Evolutionary conservation across 2,113 vertebrate species (phyloP).

Genomic region (Gymnorhina tibicen): DNA sequence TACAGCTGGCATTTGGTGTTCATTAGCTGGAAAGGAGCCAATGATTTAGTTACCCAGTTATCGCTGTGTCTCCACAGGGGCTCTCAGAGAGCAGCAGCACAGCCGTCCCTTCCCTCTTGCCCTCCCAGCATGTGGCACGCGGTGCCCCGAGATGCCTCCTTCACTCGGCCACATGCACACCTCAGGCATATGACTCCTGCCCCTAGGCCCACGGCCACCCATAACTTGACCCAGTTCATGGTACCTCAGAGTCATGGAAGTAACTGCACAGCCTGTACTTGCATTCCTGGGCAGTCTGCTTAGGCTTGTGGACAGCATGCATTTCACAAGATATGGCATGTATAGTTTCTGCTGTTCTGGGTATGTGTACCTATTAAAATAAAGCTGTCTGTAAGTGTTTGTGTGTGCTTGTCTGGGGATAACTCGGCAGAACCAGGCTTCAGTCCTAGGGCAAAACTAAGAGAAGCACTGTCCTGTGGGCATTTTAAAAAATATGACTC

Average conservation of each 20-base stretch:
- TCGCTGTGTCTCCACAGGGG: neutral
- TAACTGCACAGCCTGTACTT: neutral
- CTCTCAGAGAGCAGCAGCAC: neutral
- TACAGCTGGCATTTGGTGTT: neutral
- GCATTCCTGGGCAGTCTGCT: neutral
- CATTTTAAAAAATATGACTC: constrained; percentile 1
- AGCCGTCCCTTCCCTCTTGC: neutral
- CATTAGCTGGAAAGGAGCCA: neutral
- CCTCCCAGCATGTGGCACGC: neutral
- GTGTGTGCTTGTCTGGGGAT: neutral
- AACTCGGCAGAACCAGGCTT: neutral
- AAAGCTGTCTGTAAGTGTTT: neutral
- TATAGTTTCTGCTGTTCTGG: neutral
- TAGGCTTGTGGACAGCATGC: neutral
- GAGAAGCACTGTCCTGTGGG: neutral
- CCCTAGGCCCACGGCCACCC: neutral
- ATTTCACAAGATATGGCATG: neutral
- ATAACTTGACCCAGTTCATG: neutral
- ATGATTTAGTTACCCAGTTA: neutral
- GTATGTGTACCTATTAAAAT: neutral
- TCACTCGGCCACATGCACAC: accelerated
- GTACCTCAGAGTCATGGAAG: neutral
- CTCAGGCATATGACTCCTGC: accelerated
- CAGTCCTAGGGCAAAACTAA: neutral
- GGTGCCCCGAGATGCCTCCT: neutral